Base-by-base conservation (phyloP, 2,113 vertebrate genomes). In the Ammodytes dubius region DNA sequence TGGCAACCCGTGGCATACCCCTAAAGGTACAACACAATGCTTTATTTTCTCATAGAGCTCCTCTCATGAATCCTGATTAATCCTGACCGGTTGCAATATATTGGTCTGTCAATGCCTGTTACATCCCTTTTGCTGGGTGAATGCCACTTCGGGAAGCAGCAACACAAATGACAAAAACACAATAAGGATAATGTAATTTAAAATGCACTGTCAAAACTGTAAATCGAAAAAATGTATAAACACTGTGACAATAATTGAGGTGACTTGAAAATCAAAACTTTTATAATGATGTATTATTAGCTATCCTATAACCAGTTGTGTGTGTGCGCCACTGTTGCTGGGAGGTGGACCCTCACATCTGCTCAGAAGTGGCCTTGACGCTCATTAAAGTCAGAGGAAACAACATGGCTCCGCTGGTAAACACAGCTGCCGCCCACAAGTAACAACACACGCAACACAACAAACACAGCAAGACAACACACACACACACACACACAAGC, bases 391-490 rank as follows among this genome's bases (percentile, higher is more conserved):
- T 82, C 68, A 83, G 79, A 81, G 80, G 67, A 80, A 91, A 88
- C 75, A 74, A 82, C 56, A 46, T 27, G 84, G 74, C 85, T 91
- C 37, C 86, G 63, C 73, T 81, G 81, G 75, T 88, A 89, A 87
- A 89, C 84, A 82, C 85, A 83, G 87, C 87, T 89, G 86, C 91
- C 92, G n/a, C 93, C 93, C 92, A 93, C 93, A 82, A 82, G 43
- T 67, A 52, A 7, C 71, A 86, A 64, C 70, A 84, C 43, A 15
- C 27, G 50, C 27, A 27, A 27, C 27, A 27, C 27, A 27, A 27
- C 27, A 27, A 27, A 27, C 27, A 27, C 27, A 27, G 27, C 27
- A 27, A 27, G 27, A 7, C 71, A 86, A 64, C 70, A 84, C 43
- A n/a, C 27, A 52, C 57, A 85, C 19, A 73, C 43, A 49, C 27